These are phyloP conservation scores for Epirrhoe alternata DNA, from an alignment of 2,888 invertebrate genomes.

Conservation along the genomic window DNA sequence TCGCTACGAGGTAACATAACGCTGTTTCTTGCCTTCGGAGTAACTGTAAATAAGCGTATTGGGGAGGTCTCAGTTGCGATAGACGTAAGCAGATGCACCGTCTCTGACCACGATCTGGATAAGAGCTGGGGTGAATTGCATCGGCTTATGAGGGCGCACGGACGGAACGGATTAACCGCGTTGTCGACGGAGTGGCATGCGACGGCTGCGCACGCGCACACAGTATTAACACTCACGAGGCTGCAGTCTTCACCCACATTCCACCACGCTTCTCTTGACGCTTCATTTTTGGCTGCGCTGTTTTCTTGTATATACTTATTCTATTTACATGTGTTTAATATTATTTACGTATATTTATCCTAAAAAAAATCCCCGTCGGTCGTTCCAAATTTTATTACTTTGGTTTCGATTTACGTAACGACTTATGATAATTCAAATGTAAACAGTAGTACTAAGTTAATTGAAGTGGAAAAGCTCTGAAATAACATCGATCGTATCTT, in stretches of 20 bases:
- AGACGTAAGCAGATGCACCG: slow-evolving; percentile 52
- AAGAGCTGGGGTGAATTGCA: slow-evolving; percentile 46
- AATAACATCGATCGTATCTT: neutral
- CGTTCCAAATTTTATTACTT: slow-evolving; percentile 67
- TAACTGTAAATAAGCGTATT: slow-evolving; percentile 17
- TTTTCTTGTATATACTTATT: slow-evolving; percentile 60
- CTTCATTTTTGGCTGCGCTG: slow-evolving; percentile 65
- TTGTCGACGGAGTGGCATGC: slow-evolving; percentile 58
- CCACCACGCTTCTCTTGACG: slow-evolving; percentile 66
- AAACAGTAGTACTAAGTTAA: neutral
- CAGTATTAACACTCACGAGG: slow-evolving; percentile 57
- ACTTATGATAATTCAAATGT: neutral
- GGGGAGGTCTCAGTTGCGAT: slow-evolving; percentile 53
- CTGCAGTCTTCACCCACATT: slow-evolving; percentile 57
- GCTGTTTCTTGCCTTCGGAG: slow-evolving; percentile 17
- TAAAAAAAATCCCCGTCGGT: slow-evolving; percentile 28
- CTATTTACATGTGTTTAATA: slow-evolving; percentile 43
- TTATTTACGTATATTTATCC: slow-evolving; percentile 31
- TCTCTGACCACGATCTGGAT: slow-evolving; percentile 37
- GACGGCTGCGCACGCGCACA: slow-evolving; percentile 57
- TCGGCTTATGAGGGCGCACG: slow-evolving; percentile 52
- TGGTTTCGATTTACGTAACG: slow-evolving; percentile 47
- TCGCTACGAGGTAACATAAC: slow-evolving; percentile 2
- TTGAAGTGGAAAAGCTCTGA: neutral
- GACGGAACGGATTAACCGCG: slow-evolving; percentile 54